These are phyloP conservation scores for Rhagophthalmus giganteus DNA, from an alignment of 2,888 invertebrate genomes.

Conservation along the genomic window DNA sequence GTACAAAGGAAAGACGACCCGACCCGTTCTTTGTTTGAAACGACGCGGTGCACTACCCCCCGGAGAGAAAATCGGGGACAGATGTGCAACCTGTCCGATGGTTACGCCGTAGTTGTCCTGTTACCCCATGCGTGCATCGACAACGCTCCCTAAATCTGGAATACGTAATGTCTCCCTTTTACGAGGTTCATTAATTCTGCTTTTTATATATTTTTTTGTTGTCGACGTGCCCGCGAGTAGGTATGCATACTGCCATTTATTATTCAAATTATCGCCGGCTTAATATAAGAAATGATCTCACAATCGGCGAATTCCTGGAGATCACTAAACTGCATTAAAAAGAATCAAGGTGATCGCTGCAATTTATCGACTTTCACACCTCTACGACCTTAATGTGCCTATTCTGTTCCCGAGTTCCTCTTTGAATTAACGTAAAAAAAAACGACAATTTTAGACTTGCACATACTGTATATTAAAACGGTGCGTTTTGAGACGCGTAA, in stretches of 20 bases:
- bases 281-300: no score
- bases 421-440: no score
- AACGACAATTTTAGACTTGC: no score
- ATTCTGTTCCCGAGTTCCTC: background rate
- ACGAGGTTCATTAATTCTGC: conserved; percentile 24
- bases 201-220: conserved; percentile 7
- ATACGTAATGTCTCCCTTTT: conserved; percentile 23
- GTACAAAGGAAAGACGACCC: conserved; percentile 17
- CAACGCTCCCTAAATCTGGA: conserved; percentile 26
- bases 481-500: background rate
- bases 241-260: no score
- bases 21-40: conserved; percentile 21
- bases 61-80: conserved; percentile 33
- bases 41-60: conserved; percentile 28
- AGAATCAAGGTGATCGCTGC: background rate
- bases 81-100: conserved; percentile 36
- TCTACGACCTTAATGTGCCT: background rate
- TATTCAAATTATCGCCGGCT: no score
- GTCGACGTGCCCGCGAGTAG: no score
- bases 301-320: no score
- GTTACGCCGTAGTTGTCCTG: conserved; percentile 31
- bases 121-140: conserved; percentile 30
- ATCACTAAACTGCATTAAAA: background rate
- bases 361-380: background rate
- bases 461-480: no score